phyloP scores from a whole-genome alignment of 1,140 invertebrate genomes.

The Bombus picipes region DNA sequence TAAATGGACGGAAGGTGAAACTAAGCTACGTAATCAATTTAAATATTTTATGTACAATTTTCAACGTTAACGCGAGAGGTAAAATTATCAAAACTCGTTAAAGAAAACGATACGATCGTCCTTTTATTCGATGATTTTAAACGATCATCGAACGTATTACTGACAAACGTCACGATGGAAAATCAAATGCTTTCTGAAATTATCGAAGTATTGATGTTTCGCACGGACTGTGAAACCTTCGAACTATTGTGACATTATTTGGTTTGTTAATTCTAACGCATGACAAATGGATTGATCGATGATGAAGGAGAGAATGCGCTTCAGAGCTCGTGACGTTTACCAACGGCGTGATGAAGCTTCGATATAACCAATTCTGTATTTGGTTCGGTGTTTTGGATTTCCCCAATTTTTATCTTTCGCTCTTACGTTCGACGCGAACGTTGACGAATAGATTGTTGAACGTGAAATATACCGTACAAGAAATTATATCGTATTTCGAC shows the following conservation, averaged over 20 bases:
- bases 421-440: background rate
- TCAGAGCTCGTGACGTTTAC: background rate
- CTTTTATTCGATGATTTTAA: too few species aligned
- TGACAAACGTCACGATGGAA: too few species aligned
- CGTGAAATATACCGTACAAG: too few species aligned
- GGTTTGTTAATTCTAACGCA: background rate
- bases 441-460: background rate
- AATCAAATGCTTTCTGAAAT: too few species aligned
- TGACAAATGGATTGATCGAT: background rate
- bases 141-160: too few species aligned
- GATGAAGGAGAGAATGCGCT: background rate
- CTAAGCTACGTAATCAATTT: background rate
- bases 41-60: background rate
- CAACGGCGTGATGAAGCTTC: background rate
- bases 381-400: background rate
- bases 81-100: too few species aligned
- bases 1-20: background rate
- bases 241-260: background rate
- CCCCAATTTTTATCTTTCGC: too few species aligned
- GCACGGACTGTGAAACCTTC: background rate
- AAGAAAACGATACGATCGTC: too few species aligned
- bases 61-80: background rate
- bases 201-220: too few species aligned
- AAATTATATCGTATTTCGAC: too few species aligned
- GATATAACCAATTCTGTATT: background rate